Percentiles rank a stretch among this genome's conserved stretches.
Evolutionary conservation across 2,797 vertebrate genomes (phyloP).

Genomic region (Danio jaintianensis): DNA sequence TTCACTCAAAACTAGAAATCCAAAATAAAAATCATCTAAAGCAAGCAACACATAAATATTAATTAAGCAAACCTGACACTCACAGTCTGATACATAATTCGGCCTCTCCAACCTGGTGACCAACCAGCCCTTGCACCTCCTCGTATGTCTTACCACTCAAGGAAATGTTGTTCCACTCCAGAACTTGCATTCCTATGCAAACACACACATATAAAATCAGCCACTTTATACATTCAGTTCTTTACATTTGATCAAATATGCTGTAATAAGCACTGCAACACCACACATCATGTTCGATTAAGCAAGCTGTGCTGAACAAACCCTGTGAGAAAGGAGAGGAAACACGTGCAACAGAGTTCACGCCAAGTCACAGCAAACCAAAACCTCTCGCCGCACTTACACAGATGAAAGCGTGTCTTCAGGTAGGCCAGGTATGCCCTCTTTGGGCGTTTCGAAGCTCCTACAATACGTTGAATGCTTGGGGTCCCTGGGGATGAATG

Average conservation of each 20-base stretch:
- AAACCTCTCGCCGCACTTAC: conserved; percentile 81
- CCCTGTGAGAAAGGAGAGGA: conserved; percentile 5
- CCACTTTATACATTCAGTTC: background rate
- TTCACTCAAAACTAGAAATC: background rate
- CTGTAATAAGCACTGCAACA: conserved; percentile 14
- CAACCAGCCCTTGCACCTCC: conserved; percentile 93
- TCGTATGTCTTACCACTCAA: conserved; percentile 96
- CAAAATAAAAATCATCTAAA: background rate
- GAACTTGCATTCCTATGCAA: conserved; percentile 92
- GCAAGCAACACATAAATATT: background rate
- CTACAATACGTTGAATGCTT: conserved; percentile 74
- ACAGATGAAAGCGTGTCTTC: conserved; percentile 87
- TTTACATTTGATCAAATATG: background rate
- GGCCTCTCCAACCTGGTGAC: conserved; percentile 91
- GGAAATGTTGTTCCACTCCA: conserved; percentile 94
- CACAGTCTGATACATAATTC: conserved; percentile 99
- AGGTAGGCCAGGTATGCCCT: conserved; percentile 79
- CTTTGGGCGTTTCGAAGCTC: conserved; percentile 83
- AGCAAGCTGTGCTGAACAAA: conserved; percentile 2
- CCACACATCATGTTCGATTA: conserved; percentile 36
- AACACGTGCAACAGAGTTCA: conserved; percentile 25
- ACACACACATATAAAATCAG: conserved; percentile 31
- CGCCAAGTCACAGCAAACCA: conserved; percentile 53
- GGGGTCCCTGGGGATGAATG: conserved; percentile 58
- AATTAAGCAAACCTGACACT: conserved; percentile 73